Conservation (phyloP, 2,888 invertebrate genomes). For the Rhynchonema sp. region DNA sequence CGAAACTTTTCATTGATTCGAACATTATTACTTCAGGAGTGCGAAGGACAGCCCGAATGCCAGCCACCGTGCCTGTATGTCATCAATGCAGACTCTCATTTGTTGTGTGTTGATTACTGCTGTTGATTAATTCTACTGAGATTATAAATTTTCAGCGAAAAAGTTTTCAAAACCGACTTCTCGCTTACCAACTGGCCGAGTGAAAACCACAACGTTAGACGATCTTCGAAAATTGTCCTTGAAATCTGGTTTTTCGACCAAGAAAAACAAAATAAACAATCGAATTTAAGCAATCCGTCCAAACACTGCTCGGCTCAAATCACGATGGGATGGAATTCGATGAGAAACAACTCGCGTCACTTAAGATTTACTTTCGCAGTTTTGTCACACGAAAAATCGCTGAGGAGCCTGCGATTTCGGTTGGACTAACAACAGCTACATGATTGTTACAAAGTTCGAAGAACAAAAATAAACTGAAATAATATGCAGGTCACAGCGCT, state of each 20-base stretch:
- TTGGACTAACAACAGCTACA: too few species aligned
- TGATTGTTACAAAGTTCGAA: background rate
- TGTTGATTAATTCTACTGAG: background rate
- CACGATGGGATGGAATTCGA: background rate
- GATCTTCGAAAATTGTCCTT: background rate
- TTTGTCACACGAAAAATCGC: background rate
- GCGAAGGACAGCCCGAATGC: too few species aligned
- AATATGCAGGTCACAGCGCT: background rate
- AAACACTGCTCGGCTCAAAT: background rate
- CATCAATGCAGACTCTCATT: too few species aligned
- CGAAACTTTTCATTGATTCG: too few species aligned
- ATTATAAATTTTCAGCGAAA: background rate
- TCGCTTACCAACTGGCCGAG: background rate
- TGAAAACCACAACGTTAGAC: background rate
- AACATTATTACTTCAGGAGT: too few species aligned
- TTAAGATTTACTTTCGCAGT: background rate
- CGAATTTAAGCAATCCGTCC: background rate
- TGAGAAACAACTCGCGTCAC: background rate
- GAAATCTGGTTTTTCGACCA: background rate
- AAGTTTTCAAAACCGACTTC: background rate
- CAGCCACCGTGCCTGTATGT: too few species aligned
- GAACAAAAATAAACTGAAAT: background rate
- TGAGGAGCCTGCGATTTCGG: constrained; percentile 1
- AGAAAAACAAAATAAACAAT: background rate
- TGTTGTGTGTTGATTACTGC: too few species aligned